Evolutionary conservation across 2,888 invertebrate genomes (phyloP).

Genomic region (Leptopterna dolabrata): DNA sequence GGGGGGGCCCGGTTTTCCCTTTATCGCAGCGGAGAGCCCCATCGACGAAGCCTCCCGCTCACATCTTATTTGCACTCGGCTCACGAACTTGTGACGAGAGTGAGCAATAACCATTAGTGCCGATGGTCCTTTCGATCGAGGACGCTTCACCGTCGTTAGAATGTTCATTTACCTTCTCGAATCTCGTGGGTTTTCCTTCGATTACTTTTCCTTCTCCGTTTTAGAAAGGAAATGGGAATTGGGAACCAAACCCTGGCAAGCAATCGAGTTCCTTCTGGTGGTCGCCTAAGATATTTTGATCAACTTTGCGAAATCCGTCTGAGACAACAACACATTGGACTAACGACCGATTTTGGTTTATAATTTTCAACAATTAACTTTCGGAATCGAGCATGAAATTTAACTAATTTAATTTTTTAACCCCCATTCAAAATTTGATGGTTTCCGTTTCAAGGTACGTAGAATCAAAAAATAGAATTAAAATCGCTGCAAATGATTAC

Average conservation of each 20-base stretch:
- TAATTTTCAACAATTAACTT: too few relatives aligned
- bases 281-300: too few relatives aligned
- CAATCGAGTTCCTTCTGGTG: not conserved
- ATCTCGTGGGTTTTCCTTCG: not conserved
- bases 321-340: too few relatives aligned
- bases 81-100: constrained; percentile 53
- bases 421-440: too few relatives aligned
- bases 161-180: constrained; percentile 22
- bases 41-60: not conserved
- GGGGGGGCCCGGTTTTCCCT: not conserved
- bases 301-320: too few relatives aligned
- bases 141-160: constrained; percentile 42
- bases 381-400: too few relatives aligned
- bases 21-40: not conserved
- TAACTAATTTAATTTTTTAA: too few relatives aligned
- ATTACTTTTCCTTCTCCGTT: not conserved
- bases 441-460: too few relatives aligned
- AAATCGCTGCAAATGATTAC: too few relatives aligned
- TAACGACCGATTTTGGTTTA: too few relatives aligned
- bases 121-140: not conserved
- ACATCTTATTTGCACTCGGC: constrained; percentile 46
- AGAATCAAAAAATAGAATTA: too few relatives aligned
- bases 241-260: not conserved
- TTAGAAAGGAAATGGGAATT: not conserved
- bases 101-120: constrained; percentile 53